Evolutionary conservation across 2,113 vertebrate species (phyloP).

Genomic region (Psilopogon haemacephalus): DNA sequence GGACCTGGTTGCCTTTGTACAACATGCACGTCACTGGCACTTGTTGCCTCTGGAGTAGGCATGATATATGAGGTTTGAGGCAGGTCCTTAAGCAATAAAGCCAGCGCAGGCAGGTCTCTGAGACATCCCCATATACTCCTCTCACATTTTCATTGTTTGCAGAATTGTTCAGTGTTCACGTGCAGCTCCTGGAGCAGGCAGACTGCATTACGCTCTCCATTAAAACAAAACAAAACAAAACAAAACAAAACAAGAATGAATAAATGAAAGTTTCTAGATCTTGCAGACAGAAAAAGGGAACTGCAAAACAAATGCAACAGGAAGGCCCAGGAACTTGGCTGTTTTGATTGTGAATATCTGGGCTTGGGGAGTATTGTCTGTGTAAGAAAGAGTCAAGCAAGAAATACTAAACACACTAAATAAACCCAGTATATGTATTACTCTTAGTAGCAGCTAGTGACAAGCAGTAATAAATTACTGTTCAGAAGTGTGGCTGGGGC

Average conservation of each 20-base stretch:
- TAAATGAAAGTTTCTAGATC: background rate
- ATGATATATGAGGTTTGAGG: background rate
- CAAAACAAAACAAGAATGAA: background rate
- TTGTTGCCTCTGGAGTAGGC: background rate
- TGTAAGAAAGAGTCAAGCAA: background rate
- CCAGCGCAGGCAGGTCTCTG: background rate
- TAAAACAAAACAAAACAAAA: background rate
- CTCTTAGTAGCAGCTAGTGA: conserved; percentile 24
- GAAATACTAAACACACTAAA: conserved; percentile 15
- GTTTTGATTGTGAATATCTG: conserved; percentile 39
- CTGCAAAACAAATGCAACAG: background rate
- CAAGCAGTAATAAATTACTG: conserved; percentile 41
- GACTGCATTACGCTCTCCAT: background rate
- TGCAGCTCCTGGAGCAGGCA: background rate
- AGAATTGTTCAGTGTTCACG: background rate
- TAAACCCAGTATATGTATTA: background rate
- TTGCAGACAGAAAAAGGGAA: background rate
- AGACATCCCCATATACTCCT: background rate
- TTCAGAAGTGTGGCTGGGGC: conserved; percentile 3
- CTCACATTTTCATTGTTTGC: background rate
- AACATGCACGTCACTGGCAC: accelerated
- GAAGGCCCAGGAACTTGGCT: background rate
- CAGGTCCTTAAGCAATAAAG: background rate
- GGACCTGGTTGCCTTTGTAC: background rate
- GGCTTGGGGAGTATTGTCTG: background rate